Evolutionary conservation across 2,113 vertebrate species (phyloP).

Genomic region (Syrmaticus mikado): DNA sequence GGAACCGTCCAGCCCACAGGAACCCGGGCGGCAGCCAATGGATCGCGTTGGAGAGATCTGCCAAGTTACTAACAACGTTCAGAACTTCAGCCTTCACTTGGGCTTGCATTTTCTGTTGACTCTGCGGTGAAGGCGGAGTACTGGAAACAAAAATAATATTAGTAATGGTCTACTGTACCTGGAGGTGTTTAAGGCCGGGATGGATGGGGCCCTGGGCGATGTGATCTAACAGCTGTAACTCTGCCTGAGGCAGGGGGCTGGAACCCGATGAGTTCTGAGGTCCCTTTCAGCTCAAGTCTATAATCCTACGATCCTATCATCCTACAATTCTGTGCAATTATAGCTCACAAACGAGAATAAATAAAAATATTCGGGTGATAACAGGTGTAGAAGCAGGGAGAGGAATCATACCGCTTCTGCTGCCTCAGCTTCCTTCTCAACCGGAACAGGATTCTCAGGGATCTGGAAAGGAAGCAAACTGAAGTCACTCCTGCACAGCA

Average conservation of each 20-base stretch:
- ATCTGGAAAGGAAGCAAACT: constrained; percentile 52
- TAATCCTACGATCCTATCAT: too few species aligned
- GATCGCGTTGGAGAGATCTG: constrained; percentile 89
- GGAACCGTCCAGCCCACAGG: constrained; percentile 90
- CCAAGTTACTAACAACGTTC: constrained; percentile 78
- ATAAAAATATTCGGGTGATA: neutral
- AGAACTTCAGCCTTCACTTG: constrained; percentile 78
- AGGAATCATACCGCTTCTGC: neutral
- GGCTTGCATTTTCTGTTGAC: neutral
- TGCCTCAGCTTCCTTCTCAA: constrained; percentile 55
- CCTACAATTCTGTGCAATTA: neutral
- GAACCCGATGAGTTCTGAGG: too few species aligned
- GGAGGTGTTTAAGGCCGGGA: too few species aligned
- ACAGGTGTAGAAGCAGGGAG: fast-evolving
- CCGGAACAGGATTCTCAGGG: constrained; percentile 66
- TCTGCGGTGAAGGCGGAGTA: neutral
- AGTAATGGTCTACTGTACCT: neutral
- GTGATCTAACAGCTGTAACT: too few species aligned
- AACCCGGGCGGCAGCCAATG: constrained; percentile 94
- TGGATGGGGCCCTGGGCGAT: too few species aligned
- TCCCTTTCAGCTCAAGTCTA: too few species aligned
- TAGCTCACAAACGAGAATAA: neutral
- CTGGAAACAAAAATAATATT: neutral
- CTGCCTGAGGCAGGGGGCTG: too few species aligned
- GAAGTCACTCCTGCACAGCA: neutral